Evolutionary conservation across 53 echinoderm and acorn worm species (phyloP), one percentile per base, ranked within the genome.

Genomic region (Stichopus horrens): DNA sequence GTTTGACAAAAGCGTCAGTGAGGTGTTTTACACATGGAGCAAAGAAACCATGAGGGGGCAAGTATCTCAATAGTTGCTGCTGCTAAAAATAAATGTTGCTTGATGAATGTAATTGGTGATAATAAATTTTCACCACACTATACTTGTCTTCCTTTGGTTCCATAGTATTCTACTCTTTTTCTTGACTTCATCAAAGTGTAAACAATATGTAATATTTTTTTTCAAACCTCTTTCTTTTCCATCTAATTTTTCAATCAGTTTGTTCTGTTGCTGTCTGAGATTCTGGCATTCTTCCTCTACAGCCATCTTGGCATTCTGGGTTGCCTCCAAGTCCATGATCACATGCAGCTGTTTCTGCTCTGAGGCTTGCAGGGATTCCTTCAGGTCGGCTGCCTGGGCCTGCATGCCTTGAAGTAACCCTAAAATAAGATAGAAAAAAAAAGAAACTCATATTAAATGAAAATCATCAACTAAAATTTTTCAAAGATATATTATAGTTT

Each of bases 331-430:
- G 89, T 94, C 92, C 60, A 90, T 92, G n/a, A 90, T 93, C 76
- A 96, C 73, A 66, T 92, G 90, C 55, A 91, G 94, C 57, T 94
- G 90, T 83, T 90, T 89, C 21, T 93, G 86, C 54, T 94, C 92
- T 11, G 89, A 63, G 58, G 76, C 80, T 78, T 89, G 68, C 21
- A 93, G 65, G 0, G 90, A 90, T 23, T 94, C 92, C 89, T 95
- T 93, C 14, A 95, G 88, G 51, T 93, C 94, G 22, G 58, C 71
- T 88, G 92, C 95, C 86, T 97, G 95, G 5, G 93, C 93, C 7
- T 90, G 78, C 52, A 95, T 88, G 52, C 95, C 95, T 8, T 97
- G 90, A 16, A 94, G 85, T 22, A 96, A 76, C 53, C 96, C 96
- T 96, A 74, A 14, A 18, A 14, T 8, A 57, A 23, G n/a, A 77